Percentiles rank a stretch among this genome's conserved stretches.
Evolutionary conservation across 2,113 vertebrate species (phyloP).

Genomic region (Laticauda colubrina): DNA sequence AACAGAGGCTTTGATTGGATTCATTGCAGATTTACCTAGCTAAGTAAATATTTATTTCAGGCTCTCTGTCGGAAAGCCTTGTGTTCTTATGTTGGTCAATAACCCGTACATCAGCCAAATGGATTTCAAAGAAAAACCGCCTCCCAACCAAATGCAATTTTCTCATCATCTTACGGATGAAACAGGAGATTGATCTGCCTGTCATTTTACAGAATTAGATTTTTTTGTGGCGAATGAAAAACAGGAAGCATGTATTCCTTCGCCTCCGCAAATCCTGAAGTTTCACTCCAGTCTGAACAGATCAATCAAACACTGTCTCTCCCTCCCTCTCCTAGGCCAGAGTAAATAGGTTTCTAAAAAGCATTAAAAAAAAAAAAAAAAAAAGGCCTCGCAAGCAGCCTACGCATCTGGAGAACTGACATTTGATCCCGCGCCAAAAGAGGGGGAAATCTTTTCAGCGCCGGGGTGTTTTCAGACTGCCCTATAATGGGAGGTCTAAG

Average conservation of each 20-base stretch:
- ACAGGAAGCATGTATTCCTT: not conserved
- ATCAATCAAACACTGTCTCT: not conserved
- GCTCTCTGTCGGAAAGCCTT: not conserved
- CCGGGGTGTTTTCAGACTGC: not conserved
- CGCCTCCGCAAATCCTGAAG: not conserved
- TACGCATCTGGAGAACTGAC: not conserved
- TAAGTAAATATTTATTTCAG: not conserved
- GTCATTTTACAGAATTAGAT: not conserved
- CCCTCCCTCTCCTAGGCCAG: not conserved
- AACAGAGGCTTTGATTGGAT: not conserved
- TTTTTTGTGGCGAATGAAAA: not conserved
- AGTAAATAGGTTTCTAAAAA: not conserved
- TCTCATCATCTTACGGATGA: not conserved
- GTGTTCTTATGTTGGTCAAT: conserved; percentile 1
- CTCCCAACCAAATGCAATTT: not conserved
- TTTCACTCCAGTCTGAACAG: not conserved
- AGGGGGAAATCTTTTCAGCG: not conserved
- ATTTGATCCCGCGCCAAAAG: not conserved
- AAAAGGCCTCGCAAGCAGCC: not conserved
- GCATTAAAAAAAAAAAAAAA: no score
- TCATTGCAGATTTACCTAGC: not conserved
- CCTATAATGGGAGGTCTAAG: not conserved
- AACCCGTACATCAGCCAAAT: not conserved
- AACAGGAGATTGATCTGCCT: conserved; percentile 27
- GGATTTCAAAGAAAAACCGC: not conserved